Evolutionary conservation across 92 coral and sea anemone genomes (phyloP).

Genomic region (Palythoa heliodiscus): DNA sequence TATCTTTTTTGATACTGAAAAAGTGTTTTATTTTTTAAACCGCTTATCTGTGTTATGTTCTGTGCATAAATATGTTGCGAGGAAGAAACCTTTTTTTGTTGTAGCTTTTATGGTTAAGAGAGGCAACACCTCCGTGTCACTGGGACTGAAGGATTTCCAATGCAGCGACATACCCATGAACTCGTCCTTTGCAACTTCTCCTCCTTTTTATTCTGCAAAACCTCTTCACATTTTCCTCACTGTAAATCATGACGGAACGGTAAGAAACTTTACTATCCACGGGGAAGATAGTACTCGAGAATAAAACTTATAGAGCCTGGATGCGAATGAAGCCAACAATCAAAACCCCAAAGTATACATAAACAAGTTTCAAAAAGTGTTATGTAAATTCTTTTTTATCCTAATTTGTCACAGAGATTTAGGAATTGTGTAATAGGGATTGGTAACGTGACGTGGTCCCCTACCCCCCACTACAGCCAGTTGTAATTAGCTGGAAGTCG

Average conservation of each 20-base stretch:
- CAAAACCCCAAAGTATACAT: not conserved
- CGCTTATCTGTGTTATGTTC: too few species aligned
- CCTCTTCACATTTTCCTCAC: conserved; percentile 68
- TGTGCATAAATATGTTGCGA: too few species aligned
- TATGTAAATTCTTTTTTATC: too few species aligned
- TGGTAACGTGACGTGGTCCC: too few species aligned
- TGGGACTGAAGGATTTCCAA: conserved; percentile 58
- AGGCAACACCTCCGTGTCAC: conserved; percentile 63
- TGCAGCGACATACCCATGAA: conserved; percentile 63
- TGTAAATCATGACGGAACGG: conserved; percentile 74
- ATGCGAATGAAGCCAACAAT: not conserved
- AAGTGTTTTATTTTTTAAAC: too few species aligned
- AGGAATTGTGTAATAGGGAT: too few species aligned
- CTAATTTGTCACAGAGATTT: too few species aligned
- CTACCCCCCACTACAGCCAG: too few species aligned
- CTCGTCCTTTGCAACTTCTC: conserved; percentile 29
- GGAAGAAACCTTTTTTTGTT: not conserved
- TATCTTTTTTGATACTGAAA: too few species aligned
- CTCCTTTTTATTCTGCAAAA: conserved; percentile 52
- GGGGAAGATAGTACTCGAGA: too few species aligned
- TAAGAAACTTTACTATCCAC: not conserved
- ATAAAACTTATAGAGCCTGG: not conserved
- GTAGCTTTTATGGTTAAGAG: conserved; percentile 72
- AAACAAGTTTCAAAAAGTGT: too few species aligned
- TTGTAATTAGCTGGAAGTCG: too few species aligned